Conservation (phyloP, 2,888 invertebrate species). For the Phyllotreta striolata region DNA sequence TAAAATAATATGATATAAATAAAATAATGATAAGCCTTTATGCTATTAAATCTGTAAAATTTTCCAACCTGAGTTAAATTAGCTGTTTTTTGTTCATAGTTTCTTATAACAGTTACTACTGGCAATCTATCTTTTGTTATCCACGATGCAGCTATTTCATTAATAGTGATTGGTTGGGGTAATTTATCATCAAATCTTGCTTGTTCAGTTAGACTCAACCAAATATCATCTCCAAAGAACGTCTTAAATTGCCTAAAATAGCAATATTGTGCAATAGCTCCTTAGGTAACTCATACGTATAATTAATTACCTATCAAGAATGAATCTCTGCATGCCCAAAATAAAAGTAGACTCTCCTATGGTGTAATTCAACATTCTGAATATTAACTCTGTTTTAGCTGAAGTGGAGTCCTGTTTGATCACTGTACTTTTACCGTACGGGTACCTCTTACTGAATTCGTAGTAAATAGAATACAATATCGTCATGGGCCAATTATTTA, state of each 20-base stretch:
- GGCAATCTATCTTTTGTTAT: conserved; percentile 82
- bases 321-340: conserved; percentile 74
- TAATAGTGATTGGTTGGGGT: conserved; percentile 67
- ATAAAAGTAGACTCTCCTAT: conserved; percentile 80
- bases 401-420: conserved; percentile 78
- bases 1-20: conserved; percentile 50
- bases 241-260: conserved; percentile 71
- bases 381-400: conserved; percentile 79
- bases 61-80: conserved; percentile 69
- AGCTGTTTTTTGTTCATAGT: conserved; percentile 71
- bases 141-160: conserved; percentile 82
- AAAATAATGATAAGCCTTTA: too few relatives aligned
- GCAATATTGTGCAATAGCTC: conserved; percentile 3
- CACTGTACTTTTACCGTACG: conserved; percentile 79
- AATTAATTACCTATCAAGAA: conserved; percentile 66
- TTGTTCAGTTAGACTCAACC: conserved; percentile 75
- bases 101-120: conserved; percentile 73
- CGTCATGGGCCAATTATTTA: conserved; percentile 83
- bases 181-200: conserved; percentile 69
- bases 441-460: conserved; percentile 80
- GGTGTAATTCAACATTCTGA: conserved; percentile 90
- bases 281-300: not conserved
- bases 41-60: not conserved
- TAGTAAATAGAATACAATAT: conserved; percentile 80
- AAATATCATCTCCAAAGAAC: conserved; percentile 82